Evolutionary conservation across 2,113 vertebrate genomes (phyloP), one percentile per base, ranked within the genome.

Genomic region (Chelonoidis abingdonii): DNA sequence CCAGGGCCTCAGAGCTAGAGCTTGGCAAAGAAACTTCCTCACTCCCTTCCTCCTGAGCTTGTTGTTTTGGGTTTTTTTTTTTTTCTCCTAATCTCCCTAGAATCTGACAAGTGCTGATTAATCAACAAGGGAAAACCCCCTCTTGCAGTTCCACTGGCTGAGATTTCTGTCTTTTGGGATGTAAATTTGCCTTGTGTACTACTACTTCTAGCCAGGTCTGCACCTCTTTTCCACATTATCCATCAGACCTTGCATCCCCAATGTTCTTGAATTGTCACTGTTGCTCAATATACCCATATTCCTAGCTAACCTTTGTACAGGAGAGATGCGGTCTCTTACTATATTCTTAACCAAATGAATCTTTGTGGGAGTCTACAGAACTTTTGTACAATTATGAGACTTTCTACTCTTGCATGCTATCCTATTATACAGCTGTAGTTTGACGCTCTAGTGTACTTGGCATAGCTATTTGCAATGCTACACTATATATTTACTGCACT

Each of bases 331-430:
- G 27, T 25, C 75, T 47, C 22, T 57, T 56, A 16, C 16, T 56
- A 0, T 2, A 62, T 62, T 62, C 29, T 62, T 62, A 54, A 38
- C 3, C 11, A 41, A 29, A 80, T 19, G 9, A 0, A 0, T 49
- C 3, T 41, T 25, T 52, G 19, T 85, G 27, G 16, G 56, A 88
- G 19, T 16, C 62, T 25, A 5, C 8, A 14, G 35, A 11, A 79
- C 49, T 56, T 1, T 0, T 9, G 24, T 52, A 2, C 53, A 22
- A 5, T 57, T 80, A 0, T 11, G n/a, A 29, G 5, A 10, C 25
- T 38, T 49, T 6, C 3, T 17, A 9, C 5, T 25, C 1, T 12
- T 88, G 69, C 38, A 4, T 4, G 0, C 8, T 83, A 65, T 6
- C 84, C 4, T 41, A 3, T 0, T 16, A 16, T 4, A 7, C 31